Conservation (phyloP, 2,888 invertebrate genomes). For the Oxyteleia sp. region DNA sequence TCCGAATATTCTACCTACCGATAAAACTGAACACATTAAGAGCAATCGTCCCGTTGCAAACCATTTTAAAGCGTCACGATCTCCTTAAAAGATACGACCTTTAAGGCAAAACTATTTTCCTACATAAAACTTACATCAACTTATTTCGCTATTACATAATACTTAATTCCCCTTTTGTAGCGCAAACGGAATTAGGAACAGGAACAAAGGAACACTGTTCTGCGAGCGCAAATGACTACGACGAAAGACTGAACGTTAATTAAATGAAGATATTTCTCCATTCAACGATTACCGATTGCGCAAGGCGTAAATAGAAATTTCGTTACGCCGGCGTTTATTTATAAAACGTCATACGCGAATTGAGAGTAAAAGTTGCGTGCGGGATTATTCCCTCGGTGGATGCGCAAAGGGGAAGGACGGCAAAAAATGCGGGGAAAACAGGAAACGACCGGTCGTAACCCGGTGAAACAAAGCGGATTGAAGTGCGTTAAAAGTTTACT, state of each 20-base stretch:
- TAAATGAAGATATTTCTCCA: constrained; percentile 41
- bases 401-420: constrained; percentile 1
- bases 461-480: constrained; percentile 12
- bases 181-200: constrained; percentile 49
- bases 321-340: constrained; percentile 28
- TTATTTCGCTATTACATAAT: constrained; percentile 26
- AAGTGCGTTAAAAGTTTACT: no score
- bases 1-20: no score
- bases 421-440: neutral
- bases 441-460: constrained; percentile 14
- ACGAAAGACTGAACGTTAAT: constrained; percentile 42
- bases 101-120: neutral
- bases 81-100: no score
- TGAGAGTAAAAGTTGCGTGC: constrained; percentile 19
- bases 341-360: constrained; percentile 28
- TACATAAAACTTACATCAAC: neutral
- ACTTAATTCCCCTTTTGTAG: constrained; percentile 19
- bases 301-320: constrained; percentile 20
- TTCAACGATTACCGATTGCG: constrained; percentile 35
- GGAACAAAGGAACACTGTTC: constrained; percentile 46
- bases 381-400: constrained; percentile 2
- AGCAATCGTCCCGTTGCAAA: no score
- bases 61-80: no score
- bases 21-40: no score
- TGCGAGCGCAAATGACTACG: constrained; percentile 30